Percentiles rank a stretch among this genome's conserved stretches.
Evolutionary conservation across 2,113 vertebrate genomes (phyloP).

Genomic region (Halcyon senegalensis): DNA sequence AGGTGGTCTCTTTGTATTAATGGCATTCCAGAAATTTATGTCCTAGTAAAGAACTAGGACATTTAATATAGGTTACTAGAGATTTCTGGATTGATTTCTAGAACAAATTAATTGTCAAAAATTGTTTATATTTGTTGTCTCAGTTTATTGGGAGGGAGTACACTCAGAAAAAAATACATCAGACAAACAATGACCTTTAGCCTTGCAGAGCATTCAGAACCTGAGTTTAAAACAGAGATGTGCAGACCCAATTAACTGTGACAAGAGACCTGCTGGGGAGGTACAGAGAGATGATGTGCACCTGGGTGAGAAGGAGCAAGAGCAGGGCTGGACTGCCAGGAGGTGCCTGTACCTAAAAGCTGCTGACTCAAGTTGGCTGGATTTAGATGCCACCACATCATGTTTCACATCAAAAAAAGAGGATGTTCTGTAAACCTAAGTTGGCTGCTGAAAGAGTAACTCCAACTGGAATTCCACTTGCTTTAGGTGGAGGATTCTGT

Average conservation of each 20-base stretch:
- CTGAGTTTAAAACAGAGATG: neutral
- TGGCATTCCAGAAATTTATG: neutral
- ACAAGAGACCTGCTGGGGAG: neutral
- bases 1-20: neutral
- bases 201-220: neutral
- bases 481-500: neutral
- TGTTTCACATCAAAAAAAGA: neutral
- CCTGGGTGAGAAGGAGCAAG: rapidly evolving
- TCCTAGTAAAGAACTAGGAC: neutral
- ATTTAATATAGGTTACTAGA: neutral
- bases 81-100: neutral
- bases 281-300: neutral
- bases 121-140: neutral
- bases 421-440: neutral
- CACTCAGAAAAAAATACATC: neutral
- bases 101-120: neutral
- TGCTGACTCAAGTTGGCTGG: neutral
- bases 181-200: neutral
- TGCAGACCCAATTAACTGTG: no score
- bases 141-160: neutral
- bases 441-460: neutral
- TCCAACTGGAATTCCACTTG: neutral
- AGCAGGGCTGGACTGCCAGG: rapidly evolving
- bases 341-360: neutral
- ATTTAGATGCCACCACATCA: neutral